Evolutionary conservation across 2,888 invertebrate genomes (phyloP).

Genomic region (Physocephala rufipes): DNA sequence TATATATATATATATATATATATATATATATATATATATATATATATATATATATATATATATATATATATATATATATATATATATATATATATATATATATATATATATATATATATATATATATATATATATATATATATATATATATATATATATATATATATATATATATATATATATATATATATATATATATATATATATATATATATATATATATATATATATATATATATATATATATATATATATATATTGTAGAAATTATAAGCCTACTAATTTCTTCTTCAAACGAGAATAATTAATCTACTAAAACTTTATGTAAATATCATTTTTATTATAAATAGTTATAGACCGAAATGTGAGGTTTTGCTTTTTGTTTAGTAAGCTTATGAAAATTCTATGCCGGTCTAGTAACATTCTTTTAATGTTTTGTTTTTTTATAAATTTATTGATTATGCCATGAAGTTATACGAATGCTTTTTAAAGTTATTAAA

Average conservation of each 20-base stretch:
- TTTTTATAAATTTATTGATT: too few species aligned
- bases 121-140: not conserved
- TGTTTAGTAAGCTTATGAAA: too few species aligned
- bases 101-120: not conserved
- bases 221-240: too few species aligned
- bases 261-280: not conserved
- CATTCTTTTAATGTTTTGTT: too few species aligned
- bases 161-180: not conserved
- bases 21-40: not conserved
- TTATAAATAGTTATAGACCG: too few species aligned
- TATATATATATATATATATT: not conserved
- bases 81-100: not conserved
- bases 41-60: not conserved
- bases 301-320: not conserved
- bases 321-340: not conserved
- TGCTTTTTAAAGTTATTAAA: too few species aligned
- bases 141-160: not conserved
- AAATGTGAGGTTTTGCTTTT: too few species aligned
- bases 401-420: too few species aligned
- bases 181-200: not conserved
- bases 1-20: not conserved
- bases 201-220: not conserved
- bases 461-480: too few species aligned
- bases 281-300: conserved; percentile 10
- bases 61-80: not conserved